phyloP scores from a whole-genome alignment of 2,797 vertebrate genomes.

The Acipenser ruthenus region DNA sequence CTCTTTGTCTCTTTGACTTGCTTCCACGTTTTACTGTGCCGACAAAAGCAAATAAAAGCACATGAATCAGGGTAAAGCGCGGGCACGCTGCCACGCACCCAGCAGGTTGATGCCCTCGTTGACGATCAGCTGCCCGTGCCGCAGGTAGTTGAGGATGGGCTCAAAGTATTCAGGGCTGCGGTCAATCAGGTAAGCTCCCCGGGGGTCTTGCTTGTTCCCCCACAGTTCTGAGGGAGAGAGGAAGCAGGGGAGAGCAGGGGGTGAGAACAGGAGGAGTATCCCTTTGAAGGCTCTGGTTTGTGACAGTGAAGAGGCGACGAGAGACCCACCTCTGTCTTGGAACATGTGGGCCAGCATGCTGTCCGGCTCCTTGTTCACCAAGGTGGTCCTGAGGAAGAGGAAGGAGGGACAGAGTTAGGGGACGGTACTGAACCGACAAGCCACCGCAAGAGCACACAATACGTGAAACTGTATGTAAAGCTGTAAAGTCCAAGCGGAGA shows the following conservation, averaged over 20 bases:
- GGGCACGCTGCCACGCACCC: slow-evolving; percentile 54
- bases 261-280: neutral
- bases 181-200: slow-evolving; percentile 91
- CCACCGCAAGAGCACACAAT: neutral
- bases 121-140: slow-evolving; percentile 93
- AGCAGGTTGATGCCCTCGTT: slow-evolving; percentile 93
- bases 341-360: slow-evolving; percentile 98
- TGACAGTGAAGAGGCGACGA: neutral
- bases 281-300: neutral
- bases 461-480: too few species aligned
- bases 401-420: slow-evolving; percentile 18
- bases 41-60: too few species aligned
- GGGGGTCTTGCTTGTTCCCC: slow-evolving; percentile 88
- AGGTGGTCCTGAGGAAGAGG: slow-evolving; percentile 76
- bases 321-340: slow-evolving; percentile 76
- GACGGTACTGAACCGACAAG: too few species aligned
- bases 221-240: slow-evolving; percentile 70
- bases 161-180: slow-evolving; percentile 97
- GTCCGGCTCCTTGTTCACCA: slow-evolving; percentile 96
- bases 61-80: slow-evolving; percentile 1
- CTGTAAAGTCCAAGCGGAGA: too few species aligned
- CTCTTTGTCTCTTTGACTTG: too few species aligned
- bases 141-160: slow-evolving; percentile 92
- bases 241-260: neutral
- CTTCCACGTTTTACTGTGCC: too few species aligned